A percentile compares a stretch with the other conserved stretches of the same genome.
Conservation (phyloP, 2,113 vertebrate genomes). For the Nematolebias whitei region DNA sequence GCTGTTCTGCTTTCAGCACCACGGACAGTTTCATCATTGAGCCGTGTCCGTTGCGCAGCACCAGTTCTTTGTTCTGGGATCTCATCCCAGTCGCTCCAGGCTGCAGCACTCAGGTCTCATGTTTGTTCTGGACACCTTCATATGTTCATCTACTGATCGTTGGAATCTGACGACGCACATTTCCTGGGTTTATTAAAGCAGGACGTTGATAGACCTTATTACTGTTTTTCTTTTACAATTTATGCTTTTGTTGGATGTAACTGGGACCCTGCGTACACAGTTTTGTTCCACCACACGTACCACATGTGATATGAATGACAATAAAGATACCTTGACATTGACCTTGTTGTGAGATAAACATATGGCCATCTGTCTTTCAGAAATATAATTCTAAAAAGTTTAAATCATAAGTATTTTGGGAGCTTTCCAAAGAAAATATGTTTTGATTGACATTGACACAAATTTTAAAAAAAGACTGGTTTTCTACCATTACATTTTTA, state of each 20-base stretch:
- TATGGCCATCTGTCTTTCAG: slow-evolving; percentile 11
- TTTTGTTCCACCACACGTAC: no score
- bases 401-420: not conserved
- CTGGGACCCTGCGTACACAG: no score
- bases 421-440: no score
- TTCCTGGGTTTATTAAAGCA: not conserved
- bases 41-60: slow-evolving; percentile 12
- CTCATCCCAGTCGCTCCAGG: slow-evolving; percentile 11
- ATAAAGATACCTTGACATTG: no score
- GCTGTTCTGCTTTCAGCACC: slow-evolving; percentile 48
- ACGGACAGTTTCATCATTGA: slow-evolving; percentile 35
- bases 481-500: no score
- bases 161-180: slow-evolving; percentile 30
- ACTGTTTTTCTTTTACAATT: no score
- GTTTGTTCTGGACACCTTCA: slow-evolving; percentile 8
- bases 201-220: slow-evolving; percentile 28
- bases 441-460: no score
- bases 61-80: slow-evolving; percentile 5
- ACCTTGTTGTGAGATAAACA: slow-evolving; percentile 19
- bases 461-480: no score
- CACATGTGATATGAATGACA: no score
- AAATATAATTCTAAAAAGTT: not conserved
- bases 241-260: no score
- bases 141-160: slow-evolving; percentile 17
- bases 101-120: slow-evolving; percentile 5